These are phyloP conservation scores for Phalloptychus januarius DNA, from an alignment of 2,797 vertebrate species.

Conservation along the genomic window DNA sequence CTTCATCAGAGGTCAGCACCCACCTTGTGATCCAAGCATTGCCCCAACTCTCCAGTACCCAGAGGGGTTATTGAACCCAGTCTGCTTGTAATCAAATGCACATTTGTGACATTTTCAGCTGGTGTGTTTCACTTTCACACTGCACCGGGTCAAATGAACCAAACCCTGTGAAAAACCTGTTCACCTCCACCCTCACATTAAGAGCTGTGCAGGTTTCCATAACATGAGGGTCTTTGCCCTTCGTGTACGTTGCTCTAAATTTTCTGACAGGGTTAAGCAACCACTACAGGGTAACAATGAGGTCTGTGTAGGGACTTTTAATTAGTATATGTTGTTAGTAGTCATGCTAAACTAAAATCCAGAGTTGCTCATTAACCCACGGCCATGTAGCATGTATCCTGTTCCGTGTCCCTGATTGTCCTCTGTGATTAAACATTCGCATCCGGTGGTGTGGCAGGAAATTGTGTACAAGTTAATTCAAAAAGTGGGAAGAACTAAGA, in stretches of 20 bases:
- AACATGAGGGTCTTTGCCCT: slow-evolving; percentile 45
- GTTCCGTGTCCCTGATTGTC: slow-evolving; percentile 25
- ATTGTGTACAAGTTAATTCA: slow-evolving; percentile 23
- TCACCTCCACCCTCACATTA: no score
- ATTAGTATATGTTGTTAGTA: slow-evolving; percentile 22
- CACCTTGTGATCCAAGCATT: background rate
- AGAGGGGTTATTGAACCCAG: background rate
- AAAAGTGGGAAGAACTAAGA: slow-evolving; percentile 32
- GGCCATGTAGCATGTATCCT: slow-evolving; percentile 33
- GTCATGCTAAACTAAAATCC: slow-evolving; percentile 43
- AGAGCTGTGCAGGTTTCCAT: slow-evolving; percentile 38
- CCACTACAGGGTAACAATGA: slow-evolving; percentile 8
- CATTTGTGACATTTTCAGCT: no score
- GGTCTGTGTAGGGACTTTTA: background rate
- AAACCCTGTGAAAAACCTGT: no score
- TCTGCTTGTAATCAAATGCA: background rate
- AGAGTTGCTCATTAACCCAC: slow-evolving; percentile 42
- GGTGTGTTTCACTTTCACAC: no score
- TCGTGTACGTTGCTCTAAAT: slow-evolving; percentile 52
- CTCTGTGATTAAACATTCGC: slow-evolving; percentile 31
- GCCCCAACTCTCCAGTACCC: background rate
- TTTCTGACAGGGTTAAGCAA: slow-evolving; percentile 57
- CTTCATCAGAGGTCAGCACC: slow-evolving; percentile 20
- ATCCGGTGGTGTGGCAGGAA: slow-evolving; percentile 30
- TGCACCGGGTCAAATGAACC: no score